phyloP scores from a whole-genome alignment of 1,140 invertebrate genomes.

The Drosophila mayri region DNA sequence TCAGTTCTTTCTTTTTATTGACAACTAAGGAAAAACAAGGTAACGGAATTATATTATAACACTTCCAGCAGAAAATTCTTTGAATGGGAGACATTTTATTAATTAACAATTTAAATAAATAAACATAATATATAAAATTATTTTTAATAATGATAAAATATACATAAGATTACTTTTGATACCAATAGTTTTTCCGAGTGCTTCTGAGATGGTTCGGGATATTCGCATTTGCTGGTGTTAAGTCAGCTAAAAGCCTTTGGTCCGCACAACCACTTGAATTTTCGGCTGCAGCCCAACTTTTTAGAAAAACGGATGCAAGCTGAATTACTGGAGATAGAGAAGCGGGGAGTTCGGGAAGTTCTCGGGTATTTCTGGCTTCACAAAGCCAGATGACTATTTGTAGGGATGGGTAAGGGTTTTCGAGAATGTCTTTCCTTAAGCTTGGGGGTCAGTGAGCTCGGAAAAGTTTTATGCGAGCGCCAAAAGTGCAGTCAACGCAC shows the following conservation, averaged over 20 bases:
- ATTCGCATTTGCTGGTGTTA: conserved; percentile 63
- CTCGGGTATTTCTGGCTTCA: conserved; percentile 21
- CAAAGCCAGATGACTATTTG: conserved; percentile 67
- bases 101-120: too few species aligned
- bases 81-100: background rate
- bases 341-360: conserved; percentile 13
- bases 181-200: conserved; percentile 7
- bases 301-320: conserved; percentile 78
- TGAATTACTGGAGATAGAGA: conserved; percentile 62
- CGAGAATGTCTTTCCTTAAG: background rate
- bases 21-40: background rate
- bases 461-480: conserved; percentile 74
- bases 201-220: conserved; percentile 25
- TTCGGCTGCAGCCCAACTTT: conserved; percentile 66
- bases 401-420: conserved; percentile 19
- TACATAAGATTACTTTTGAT: background rate
- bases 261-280: conserved; percentile 70
- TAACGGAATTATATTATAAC: background rate
- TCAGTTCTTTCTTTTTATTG: background rate
- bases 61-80: background rate
- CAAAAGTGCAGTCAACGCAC: conserved; percentile 79
- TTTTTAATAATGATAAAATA: background rate
- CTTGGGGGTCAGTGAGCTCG: conserved; percentile 19
- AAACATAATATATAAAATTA: too few species aligned
- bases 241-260: conserved; percentile 80